Conservation (phyloP, 1,140 invertebrate species). For the Dendroctonus valens region DNA sequence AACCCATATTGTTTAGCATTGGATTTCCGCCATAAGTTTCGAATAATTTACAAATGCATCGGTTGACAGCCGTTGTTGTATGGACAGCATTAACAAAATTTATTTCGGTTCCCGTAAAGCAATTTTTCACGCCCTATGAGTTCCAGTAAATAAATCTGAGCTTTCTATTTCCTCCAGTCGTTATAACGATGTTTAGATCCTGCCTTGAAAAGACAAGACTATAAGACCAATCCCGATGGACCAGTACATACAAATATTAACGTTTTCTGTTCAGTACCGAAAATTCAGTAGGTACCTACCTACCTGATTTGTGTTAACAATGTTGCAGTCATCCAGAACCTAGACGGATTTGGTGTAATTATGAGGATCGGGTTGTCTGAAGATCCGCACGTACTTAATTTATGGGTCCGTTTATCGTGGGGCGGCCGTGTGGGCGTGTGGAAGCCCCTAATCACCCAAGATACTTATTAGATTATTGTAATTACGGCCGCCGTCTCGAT, state of each 20-base stretch:
- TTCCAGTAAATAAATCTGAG: conserved; percentile 14
- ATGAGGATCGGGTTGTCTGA: conserved; percentile 44
- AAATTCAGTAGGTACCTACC: too few species aligned
- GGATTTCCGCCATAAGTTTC: conserved; percentile 15
- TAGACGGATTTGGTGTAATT: background rate
- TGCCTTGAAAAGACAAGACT: conserved; percentile 1
- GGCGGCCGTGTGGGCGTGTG: conserved; percentile 41
- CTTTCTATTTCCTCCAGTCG: conserved; percentile 9
- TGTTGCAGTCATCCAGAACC: too few species aligned
- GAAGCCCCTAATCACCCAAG: conserved; percentile 43
- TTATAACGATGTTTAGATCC: conserved; percentile 6
- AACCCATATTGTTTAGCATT: background rate
- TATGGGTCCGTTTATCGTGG: conserved; percentile 46
- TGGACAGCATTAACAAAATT: conserved; percentile 3
- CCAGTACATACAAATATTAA: too few species aligned
- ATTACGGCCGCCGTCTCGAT: conserved; percentile 29
- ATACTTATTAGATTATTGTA: conserved; percentile 46
- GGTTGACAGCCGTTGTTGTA: conserved; percentile 10
- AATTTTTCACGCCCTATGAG: conserved; percentile 18
- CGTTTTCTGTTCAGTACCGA: too few species aligned
- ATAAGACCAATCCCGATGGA: background rate
- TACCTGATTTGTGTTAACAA: too few species aligned
- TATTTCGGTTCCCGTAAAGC: conserved; percentile 2
- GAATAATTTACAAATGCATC: conserved; percentile 5
- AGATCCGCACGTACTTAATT: conserved; percentile 44